Evolutionary conservation across 2,888 invertebrate genomes (phyloP).

Genomic region (Criorhina ranunculi): DNA sequence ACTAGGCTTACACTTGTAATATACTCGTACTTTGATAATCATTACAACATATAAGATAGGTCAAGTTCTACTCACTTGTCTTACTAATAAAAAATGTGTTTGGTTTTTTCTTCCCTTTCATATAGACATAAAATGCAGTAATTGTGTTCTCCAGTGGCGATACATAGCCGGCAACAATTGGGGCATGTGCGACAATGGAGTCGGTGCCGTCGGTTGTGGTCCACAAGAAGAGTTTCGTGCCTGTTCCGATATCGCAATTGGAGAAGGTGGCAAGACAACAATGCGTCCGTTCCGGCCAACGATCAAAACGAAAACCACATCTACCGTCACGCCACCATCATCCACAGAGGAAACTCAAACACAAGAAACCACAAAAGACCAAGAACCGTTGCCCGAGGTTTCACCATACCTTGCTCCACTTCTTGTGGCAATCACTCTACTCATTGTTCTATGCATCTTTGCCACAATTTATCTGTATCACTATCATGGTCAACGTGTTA

Average conservation of each 20-base stretch:
- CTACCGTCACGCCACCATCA: conserved; percentile 70
- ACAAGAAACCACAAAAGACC: conserved; percentile 75
- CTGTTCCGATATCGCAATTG: conserved; percentile 92
- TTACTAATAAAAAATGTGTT: too few relatives aligned
- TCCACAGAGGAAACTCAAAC: conserved; percentile 65
- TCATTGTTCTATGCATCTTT: conserved; percentile 88
- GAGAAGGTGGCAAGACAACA: conserved; percentile 85
- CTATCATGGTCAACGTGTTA: conserved; percentile 89
- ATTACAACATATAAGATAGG: too few relatives aligned
- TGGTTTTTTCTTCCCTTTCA: not conserved
- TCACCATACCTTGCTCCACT: conserved; percentile 86
- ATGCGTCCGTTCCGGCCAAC: conserved; percentile 83
- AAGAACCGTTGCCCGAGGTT: conserved; percentile 78
- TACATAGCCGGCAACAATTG: conserved; percentile 95
- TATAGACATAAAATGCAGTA: conserved; percentile 88
- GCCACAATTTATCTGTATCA: conserved; percentile 90
- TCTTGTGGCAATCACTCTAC: conserved; percentile 88
- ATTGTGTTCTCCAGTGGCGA: conserved; percentile 95
- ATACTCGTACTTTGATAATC: too few relatives aligned
- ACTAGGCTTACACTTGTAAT: too few relatives aligned
- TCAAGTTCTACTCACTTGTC: too few relatives aligned
- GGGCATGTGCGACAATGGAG: conserved; percentile 90
- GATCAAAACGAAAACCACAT: conserved; percentile 80
- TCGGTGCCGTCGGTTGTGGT: conserved; percentile 93
- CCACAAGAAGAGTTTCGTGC: conserved; percentile 95